Conservation (phyloP, 23 tunicate genomes). For the Halocynthia roretzi region DNA sequence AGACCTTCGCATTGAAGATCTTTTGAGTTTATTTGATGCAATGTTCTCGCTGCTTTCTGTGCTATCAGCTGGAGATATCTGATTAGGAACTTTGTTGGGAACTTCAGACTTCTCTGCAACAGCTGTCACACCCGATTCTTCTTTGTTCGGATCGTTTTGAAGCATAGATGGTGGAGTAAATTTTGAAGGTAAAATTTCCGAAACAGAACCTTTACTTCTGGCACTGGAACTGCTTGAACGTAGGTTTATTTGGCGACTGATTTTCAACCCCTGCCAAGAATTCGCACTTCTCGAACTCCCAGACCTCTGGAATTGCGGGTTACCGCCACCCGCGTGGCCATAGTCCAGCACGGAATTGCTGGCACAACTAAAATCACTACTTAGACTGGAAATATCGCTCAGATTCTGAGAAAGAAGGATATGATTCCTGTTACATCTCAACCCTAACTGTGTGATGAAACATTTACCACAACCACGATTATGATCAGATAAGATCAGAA, state of each 20-base stretch:
- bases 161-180: no score
- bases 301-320: constrained; percentile 33
- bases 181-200: no score
- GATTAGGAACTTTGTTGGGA: background rate
- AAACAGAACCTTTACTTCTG: background rate
- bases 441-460: background rate
- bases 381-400: constrained; percentile 83
- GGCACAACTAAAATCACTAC: constrained; percentile 73
- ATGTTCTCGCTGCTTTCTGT: background rate
- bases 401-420: constrained; percentile 38
- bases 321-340: background rate
- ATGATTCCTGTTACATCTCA: background rate
- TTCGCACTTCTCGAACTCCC: constrained; percentile 56
- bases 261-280: constrained; percentile 55
- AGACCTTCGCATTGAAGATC: background rate
- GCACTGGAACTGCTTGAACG: constrained; percentile 10
- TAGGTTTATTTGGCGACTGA: background rate
- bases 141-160: no score
- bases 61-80: no score
- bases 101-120: background rate
- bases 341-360: constrained; percentile 31
- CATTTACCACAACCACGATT: no score
- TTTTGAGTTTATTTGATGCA: background rate
- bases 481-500: no score
- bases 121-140: background rate